Conservation (phyloP, 2,888 invertebrate genomes). For the Mactromeris polynyma region DNA sequence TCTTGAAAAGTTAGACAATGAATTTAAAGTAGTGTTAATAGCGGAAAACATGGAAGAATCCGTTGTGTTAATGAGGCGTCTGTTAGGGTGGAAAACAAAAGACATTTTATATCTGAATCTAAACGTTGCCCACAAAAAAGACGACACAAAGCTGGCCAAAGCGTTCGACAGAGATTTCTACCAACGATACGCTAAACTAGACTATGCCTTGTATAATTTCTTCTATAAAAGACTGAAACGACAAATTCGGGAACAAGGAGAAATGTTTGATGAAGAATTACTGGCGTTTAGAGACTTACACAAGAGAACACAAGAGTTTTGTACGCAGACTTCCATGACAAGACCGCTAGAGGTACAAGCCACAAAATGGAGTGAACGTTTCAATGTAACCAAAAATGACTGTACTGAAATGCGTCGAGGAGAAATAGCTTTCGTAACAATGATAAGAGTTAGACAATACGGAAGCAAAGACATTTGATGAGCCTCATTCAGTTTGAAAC, state of each 20-base stretch:
- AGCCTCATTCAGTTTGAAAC: no score
- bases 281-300: conserved; percentile 61
- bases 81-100: conserved; percentile 68
- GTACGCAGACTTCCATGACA: conserved; percentile 32
- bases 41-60: conserved; percentile 77
- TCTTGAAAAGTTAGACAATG: conserved; percentile 67
- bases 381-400: conserved; percentile 44
- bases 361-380: conserved; percentile 57
- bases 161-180: conserved; percentile 60
- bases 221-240: conserved; percentile 56
- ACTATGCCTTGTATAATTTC: conserved; percentile 56
- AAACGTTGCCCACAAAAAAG: conserved; percentile 60
- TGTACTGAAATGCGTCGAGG: conserved; percentile 54
- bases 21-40: conserved; percentile 74
- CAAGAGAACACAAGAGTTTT: conserved; percentile 58
- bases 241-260: conserved; percentile 61
- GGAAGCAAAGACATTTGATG: conserved; percentile 45
- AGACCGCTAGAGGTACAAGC: conserved; percentile 25
- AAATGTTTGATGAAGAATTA: conserved; percentile 64
- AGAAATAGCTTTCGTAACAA: conserved; percentile 62
- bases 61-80: conserved; percentile 70
- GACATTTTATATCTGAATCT: conserved; percentile 72
- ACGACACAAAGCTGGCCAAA: conserved; percentile 49
- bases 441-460: conserved; percentile 61
- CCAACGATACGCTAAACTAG: conserved; percentile 50